These are phyloP conservation scores for Nothoprocta perdicaria DNA, from an alignment of 2,113 vertebrate species.

Conservation along the genomic window DNA sequence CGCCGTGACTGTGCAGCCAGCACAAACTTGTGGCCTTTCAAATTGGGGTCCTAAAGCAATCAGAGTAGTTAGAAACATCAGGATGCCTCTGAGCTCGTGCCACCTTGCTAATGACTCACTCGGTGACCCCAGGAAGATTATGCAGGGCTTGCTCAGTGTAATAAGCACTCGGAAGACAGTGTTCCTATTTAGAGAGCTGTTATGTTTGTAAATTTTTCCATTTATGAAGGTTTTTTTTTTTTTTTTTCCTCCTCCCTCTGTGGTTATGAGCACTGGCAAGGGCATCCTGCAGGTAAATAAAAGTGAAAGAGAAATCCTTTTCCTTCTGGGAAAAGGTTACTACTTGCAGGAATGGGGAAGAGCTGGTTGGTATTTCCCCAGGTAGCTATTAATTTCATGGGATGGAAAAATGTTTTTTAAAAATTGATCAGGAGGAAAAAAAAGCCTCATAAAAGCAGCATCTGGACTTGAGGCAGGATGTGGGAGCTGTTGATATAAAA, in stretches of 20 bases:
- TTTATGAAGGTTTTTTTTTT: not conserved
- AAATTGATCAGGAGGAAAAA: slow-evolving; percentile 39
- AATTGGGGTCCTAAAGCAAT: slow-evolving; percentile 55
- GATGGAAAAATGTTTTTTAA: slow-evolving; percentile 44
- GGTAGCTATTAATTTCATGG: slow-evolving; percentile 37
- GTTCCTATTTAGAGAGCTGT: not conserved
- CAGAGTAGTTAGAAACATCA: slow-evolving; percentile 29
- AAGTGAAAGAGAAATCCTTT: slow-evolving; percentile 3
- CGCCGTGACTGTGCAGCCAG: not conserved
- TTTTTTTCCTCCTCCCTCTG: not conserved
- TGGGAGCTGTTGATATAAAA: slow-evolving; percentile 39
- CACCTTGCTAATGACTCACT: slow-evolving; percentile 40
- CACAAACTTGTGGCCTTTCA: slow-evolving; percentile 35
- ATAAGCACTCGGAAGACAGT: not conserved
- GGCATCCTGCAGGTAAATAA: slow-evolving; percentile 45
- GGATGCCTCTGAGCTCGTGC: slow-evolving; percentile 29
- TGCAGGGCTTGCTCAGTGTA: not conserved
- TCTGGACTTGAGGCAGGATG: slow-evolving; percentile 50
- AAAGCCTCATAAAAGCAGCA: slow-evolving; percentile 57
- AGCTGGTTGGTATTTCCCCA: slow-evolving; percentile 39
- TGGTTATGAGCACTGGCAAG: not conserved
- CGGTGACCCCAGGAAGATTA: slow-evolving; percentile 38
- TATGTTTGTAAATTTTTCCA: not conserved
- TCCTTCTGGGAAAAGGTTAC: slow-evolving; percentile 13
- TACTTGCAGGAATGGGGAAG: not conserved